A percentile compares a stretch with the other conserved stretches of the same genome.
phyloP scores from a whole-genome alignment of 2,113 vertebrate species.

The Piprites chloris region DNA sequence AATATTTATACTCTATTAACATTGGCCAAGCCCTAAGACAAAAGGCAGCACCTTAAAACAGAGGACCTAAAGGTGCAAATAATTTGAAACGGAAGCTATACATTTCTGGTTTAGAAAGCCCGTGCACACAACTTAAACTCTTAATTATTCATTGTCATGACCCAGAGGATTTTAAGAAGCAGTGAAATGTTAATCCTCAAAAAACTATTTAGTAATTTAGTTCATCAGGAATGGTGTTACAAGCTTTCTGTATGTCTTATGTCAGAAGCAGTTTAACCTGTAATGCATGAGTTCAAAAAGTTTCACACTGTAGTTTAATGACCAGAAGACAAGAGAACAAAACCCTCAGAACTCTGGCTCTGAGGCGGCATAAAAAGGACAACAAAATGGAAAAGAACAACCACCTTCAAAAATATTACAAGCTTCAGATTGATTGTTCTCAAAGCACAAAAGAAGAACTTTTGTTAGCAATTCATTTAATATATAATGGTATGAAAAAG shows the following conservation, averaged over 20 bases:
- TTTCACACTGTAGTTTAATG: not conserved
- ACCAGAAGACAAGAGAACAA: not conserved
- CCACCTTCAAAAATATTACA: not conserved
- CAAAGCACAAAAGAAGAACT: not conserved
- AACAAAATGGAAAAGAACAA: not conserved
- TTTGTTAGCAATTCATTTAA: not conserved
- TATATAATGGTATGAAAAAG: not conserved
- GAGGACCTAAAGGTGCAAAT: not conserved
- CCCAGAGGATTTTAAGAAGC: not conserved
- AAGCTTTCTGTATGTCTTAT: not conserved
- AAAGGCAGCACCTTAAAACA: not conserved
- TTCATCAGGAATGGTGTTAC: not conserved
- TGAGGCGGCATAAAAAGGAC: not conserved
- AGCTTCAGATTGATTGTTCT: not conserved
- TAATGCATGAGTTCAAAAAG: not conserved
- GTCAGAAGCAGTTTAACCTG: not conserved
- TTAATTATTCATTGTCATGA: not conserved
- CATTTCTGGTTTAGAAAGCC: not conserved
- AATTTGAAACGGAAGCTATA: not conserved
- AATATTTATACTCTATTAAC: constrained; percentile 1
- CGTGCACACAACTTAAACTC: not conserved
- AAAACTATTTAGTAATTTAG: not conserved
- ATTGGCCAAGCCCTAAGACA: not conserved
- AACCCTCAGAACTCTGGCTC: not conserved
- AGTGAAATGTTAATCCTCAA: not conserved